Evolutionary conservation across 2,888 invertebrate genomes (phyloP), one percentile per base, ranked within the genome.

Genomic region (Calephelis perditalis): DNA sequence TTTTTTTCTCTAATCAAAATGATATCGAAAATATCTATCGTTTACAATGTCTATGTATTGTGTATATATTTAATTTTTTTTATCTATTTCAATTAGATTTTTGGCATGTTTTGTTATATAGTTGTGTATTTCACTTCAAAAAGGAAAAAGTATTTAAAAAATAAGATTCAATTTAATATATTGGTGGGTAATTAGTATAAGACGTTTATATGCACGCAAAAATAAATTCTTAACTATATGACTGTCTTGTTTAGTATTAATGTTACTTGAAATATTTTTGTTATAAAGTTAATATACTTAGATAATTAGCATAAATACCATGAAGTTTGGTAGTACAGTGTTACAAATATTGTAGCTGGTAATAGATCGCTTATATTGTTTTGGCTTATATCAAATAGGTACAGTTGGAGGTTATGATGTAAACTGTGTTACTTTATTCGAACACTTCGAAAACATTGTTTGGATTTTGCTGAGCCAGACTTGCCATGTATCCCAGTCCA

Each of bases 71-170:
- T 49, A 6, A 49, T 2, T 49, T 49, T 15, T 47, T 15, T 49
- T 49, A 8, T 49, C 8, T 49, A 49, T 49, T 49, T 49, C 9
- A 26, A 15, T 12, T 49, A 15, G 12, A 12, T 49, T 11, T 7
- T 49, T 49, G 26, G 47, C 47, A 49, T 49, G 47, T 49, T 49
- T 49, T 49, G 47, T 49, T 49, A 15, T 49, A 49, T 11, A 15
- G 26, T 49, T 9, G 15, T 49, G 9, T 49, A 49, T 15, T 49
- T 9, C 47, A 49, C 9, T 8, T 5, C 12, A 8, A 11, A 15
- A 49, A 49, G 12, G 12, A 49, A 12, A 15, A 12, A 8, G 15
- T 15, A 49, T 15, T 12, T 49, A 15, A 49, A 49, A 4, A 26
- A 26, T 49, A 9, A 49, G 9, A 49, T 49, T 6, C 12, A 2